A percentile compares a stretch with the other conserved stretches of the same genome.
phyloP scores from a whole-genome alignment of 2,113 vertebrate genomes.

The Phoenicopterus ruber region DNA sequence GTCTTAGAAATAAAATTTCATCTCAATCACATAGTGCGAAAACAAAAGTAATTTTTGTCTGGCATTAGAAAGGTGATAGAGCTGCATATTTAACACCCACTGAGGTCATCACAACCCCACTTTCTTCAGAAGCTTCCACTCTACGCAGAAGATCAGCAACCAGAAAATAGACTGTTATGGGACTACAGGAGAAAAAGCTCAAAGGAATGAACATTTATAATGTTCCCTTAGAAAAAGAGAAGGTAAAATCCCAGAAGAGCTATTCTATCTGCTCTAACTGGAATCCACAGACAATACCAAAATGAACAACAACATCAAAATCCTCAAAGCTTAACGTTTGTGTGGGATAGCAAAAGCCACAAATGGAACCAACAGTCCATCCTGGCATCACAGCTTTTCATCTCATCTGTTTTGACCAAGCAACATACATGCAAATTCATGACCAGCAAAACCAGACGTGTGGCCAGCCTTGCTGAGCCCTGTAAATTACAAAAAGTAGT shows the following conservation, averaged over 20 bases:
- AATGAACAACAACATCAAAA: neutral
- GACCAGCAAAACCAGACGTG: neutral
- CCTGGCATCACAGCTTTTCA: neutral
- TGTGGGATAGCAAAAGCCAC: neutral
- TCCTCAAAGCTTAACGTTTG: neutral
- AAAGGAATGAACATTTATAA: neutral
- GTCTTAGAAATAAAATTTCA: neutral
- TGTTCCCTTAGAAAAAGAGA: neutral
- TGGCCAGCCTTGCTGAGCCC: neutral
- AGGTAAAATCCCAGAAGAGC: neutral
- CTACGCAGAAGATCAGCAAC: neutral
- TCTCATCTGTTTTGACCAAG: neutral
- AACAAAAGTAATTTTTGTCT: neutral
- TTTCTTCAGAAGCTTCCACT: neutral
- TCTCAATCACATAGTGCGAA: neutral
- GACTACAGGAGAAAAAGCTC: neutral
- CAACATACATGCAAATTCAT: neutral
- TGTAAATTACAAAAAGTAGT: neutral
- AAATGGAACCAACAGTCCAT: neutral
- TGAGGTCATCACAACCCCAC: neutral
- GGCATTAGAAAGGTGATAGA: neutral
- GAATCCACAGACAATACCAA: neutral
- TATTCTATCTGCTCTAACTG: neutral
- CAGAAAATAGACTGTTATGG: neutral
- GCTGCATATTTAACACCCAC: neutral